Evolutionary conservation across 2,888 invertebrate genomes (phyloP).

Genomic region (Camptogramma bilineatum): DNA sequence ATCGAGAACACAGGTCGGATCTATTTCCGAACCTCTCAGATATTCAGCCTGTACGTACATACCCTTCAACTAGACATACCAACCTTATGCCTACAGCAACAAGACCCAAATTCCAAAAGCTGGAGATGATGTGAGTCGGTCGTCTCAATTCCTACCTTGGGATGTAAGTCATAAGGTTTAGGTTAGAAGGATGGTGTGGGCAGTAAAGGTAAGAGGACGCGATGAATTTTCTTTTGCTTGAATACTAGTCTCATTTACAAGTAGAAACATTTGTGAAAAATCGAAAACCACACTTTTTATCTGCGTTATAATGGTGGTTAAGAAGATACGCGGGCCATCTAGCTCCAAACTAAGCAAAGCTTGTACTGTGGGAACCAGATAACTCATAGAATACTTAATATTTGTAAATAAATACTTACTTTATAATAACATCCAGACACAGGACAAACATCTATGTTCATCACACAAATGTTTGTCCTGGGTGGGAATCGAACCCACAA

Average conservation of each 20-base stretch:
- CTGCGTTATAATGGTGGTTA: background rate
- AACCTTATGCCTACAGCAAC: constrained; percentile 19
- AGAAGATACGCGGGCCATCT: too few relatives aligned
- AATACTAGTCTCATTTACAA: constrained; percentile 4
- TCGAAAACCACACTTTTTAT: background rate
- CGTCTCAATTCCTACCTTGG: constrained; percentile 13
- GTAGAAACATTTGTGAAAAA: background rate
- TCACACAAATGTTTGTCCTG: too few relatives aligned
- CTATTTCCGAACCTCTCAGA: constrained; percentile 46
- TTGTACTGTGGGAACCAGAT: too few relatives aligned
- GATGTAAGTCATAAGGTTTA: constrained; percentile 4
- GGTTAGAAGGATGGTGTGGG: background rate
- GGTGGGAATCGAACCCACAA: too few relatives aligned
- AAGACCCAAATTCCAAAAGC: constrained; percentile 22
- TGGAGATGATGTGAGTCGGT: background rate
- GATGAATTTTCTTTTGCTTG: constrained; percentile 9
- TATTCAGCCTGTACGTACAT: constrained; percentile 33
- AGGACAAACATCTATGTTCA: too few relatives aligned
- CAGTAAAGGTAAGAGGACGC: constrained; percentile 2
- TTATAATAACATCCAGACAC: too few relatives aligned
- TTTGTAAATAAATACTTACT: too few relatives aligned
- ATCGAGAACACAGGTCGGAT: constrained; percentile 37
- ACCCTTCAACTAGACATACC: constrained; percentile 12
- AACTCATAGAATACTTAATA: too few relatives aligned
- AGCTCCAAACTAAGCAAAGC: too few relatives aligned